Conservation (phyloP, 2,113 vertebrate species). For the Muscicapa adusta region DNA sequence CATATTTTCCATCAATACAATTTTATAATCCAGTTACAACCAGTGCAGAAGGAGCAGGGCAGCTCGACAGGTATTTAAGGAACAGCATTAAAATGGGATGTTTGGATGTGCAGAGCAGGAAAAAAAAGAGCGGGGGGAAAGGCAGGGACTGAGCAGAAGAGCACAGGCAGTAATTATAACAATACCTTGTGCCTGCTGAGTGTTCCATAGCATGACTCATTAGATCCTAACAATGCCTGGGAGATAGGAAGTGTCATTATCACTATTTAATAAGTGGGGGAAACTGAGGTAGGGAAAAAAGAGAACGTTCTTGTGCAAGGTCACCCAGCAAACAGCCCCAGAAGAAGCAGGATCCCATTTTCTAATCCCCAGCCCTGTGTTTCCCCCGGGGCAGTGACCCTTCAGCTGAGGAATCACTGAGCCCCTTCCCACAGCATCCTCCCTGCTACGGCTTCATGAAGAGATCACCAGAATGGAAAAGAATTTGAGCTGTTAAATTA, state of each 20-base stretch:
- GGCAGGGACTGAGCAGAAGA: neutral
- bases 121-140: fast-evolving
- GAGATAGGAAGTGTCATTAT: neutral
- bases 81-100: neutral
- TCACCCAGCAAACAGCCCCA: neutral
- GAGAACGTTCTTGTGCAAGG: neutral
- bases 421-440: conserved; percentile 2
- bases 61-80: neutral
- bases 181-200: neutral
- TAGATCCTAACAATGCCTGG: conserved; percentile 11
- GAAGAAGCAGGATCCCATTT: neutral
- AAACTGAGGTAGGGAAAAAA: conserved; percentile 13
- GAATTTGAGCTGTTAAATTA: conserved; percentile 66
- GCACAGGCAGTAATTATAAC: neutral
- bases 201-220: conserved; percentile 2
- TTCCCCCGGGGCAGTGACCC: neutral
- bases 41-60: neutral
- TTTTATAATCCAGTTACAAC: neutral
- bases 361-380: neutral
- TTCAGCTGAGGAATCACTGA: neutral
- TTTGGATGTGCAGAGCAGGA: neutral
- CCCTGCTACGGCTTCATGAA: neutral
- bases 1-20: neutral
- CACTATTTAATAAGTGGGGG: neutral
- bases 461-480: conserved; percentile 63